Conservation (phyloP, 1,140 invertebrate genomes). For the Brachionus manjavacas region DNA sequence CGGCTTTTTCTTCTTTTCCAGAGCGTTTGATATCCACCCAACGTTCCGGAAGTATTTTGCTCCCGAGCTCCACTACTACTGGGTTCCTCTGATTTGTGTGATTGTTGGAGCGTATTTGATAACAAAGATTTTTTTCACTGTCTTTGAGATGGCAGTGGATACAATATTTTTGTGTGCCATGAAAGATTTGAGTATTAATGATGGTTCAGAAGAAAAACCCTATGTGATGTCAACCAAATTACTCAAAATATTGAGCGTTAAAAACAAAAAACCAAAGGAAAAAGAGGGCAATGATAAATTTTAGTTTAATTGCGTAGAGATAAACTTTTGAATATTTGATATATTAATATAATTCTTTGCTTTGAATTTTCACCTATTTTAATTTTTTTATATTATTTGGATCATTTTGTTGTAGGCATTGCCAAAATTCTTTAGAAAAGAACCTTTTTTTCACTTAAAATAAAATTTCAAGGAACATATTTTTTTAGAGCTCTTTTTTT, state of each 20-base stretch:
- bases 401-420: no score
- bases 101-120: slow-evolving; percentile 65
- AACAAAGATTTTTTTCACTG: slow-evolving; percentile 81
- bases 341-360: no score
- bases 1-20: slow-evolving; percentile 28
- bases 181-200: slow-evolving; percentile 88
- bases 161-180: slow-evolving; percentile 82
- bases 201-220: slow-evolving; percentile 80
- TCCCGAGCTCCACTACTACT: slow-evolving; percentile 38
- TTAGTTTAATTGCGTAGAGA: not conserved
- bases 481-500: no score
- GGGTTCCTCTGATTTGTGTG: slow-evolving; percentile 16
- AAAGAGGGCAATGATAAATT: not conserved
- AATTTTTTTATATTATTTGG: no score
- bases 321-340: no score
- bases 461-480: no score
- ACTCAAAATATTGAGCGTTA: slow-evolving; percentile 58
- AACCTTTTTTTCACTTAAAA: no score
- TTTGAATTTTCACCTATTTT: no score
- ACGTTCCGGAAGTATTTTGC: slow-evolving; percentile 31
- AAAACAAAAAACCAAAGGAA: slow-evolving; percentile 7
- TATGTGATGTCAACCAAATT: slow-evolving; percentile 88
- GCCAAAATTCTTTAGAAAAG: no score
- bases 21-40: not conserved
- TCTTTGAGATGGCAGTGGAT: slow-evolving; percentile 89